Evolutionary conservation across 2,888 invertebrate genomes (phyloP), one percentile per base, ranked within the genome.

Genomic region (Eutolmus rufibarbis): DNA sequence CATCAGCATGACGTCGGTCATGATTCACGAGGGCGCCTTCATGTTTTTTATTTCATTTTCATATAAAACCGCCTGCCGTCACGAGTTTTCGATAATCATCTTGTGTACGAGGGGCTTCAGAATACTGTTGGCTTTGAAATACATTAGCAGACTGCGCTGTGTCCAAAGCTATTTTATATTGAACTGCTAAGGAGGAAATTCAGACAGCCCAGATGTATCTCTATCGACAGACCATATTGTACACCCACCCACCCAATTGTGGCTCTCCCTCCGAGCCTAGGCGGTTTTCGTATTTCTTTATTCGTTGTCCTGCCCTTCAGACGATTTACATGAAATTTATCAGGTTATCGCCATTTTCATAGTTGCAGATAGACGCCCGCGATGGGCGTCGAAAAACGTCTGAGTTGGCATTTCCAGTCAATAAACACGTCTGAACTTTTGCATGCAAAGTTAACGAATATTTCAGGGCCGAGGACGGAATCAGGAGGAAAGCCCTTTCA

Each of bases 301-400:
- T 74, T n/a, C 16, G 31, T 37, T 74, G 37, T 7, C 31, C 19
- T 19, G n/a, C 19, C 77, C 7, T 77, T 77, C 37, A n/a, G n/a
- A 12, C 77, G 34, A 77, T 77, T 77, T 77, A 34, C 77, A 77
- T 77, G 77, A 34, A 77, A 77, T 77, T 77, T 77, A 40, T 77
- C 77, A 77, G n/a, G 19, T 77, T 40, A 77, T 40, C 37, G 37
- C n/a, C 34, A 37, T 37, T 77, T 77, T 77, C 40, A 77, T 77
- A 31, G 77, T 37, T 66, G 16, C 12, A 37, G 19, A 77, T 37
- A 9, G 40, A 16, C 5, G 40, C 34, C n/a, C 34, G 23, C 37
- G 37, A 40, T 12, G 77, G 23, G n/a, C 37, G 77, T 77, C n/a
- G 76, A 19, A 77, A 77, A 77, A n/a, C 19, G 66, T 28, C 28